A percentile compares a stretch with the other conserved stretches of the same genome.
Evolutionary conservation across 2,797 vertebrate genomes (phyloP).

Genomic region (Coregonus sp.): DNA sequence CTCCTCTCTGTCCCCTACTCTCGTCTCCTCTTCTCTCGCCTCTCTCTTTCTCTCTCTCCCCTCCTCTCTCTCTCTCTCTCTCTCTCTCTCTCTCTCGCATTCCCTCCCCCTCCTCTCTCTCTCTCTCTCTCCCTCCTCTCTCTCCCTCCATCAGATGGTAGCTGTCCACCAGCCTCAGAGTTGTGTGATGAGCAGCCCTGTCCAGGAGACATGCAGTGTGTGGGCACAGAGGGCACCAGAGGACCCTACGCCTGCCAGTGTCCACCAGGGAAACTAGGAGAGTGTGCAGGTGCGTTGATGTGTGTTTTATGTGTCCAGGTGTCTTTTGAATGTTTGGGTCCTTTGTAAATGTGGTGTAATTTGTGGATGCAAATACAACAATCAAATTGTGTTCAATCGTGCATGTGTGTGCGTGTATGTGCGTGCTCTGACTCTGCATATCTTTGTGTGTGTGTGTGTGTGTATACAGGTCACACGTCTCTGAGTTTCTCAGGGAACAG

Average conservation of each 20-base stretch:
- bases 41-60: too few relatives aligned
- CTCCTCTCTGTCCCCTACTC: neutral
- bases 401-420: neutral
- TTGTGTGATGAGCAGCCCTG: conserved; percentile 90
- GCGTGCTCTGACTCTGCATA: neutral
- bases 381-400: conserved; percentile 43
- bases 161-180: conserved; percentile 83
- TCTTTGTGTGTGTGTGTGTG: conserved; percentile 17
- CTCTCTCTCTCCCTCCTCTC: neutral
- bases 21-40: too few relatives aligned
- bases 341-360: too few relatives aligned
- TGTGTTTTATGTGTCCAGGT: conserved; percentile 6
- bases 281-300: conserved; percentile 86
- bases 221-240: conserved; percentile 82
- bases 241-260: conserved; percentile 93
- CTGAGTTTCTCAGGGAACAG: conserved; percentile 97
- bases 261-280: conserved; percentile 92
- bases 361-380: too few relatives aligned
- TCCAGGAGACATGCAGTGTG: conserved; percentile 95
- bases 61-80: too few relatives aligned
- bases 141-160: conserved; percentile 74
- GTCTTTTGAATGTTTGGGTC: neutral
- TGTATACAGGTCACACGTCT: conserved; percentile 88
- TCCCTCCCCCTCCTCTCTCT: neutral
- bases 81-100: neutral